Conservation (phyloP, 2,888 invertebrate species). For the Cheilosia pagana region DNA sequence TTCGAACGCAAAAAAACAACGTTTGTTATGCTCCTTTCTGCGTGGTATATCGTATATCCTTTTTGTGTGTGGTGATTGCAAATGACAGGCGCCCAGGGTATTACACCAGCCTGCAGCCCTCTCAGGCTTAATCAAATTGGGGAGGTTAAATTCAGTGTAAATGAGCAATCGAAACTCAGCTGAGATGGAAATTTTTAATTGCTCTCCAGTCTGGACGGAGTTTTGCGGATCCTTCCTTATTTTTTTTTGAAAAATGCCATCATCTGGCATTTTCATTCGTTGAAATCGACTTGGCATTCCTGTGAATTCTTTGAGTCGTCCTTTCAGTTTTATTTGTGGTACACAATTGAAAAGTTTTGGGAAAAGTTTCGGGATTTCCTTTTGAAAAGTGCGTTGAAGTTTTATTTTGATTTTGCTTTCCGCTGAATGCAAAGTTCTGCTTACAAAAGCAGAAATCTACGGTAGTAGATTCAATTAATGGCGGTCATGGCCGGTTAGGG, state of each 20-base stretch:
- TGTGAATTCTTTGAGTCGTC: slow-evolving; percentile 49
- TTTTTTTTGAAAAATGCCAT: slow-evolving; percentile 6
- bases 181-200: slow-evolving; percentile 73
- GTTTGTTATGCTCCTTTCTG: slow-evolving; percentile 41
- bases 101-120: neutral
- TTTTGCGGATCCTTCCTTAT: neutral
- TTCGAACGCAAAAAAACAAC: slow-evolving; percentile 14
- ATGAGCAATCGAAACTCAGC: slow-evolving; percentile 69
- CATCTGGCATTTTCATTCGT: slow-evolving; percentile 37
- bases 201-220: slow-evolving; percentile 37
- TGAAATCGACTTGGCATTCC: slow-evolving; percentile 6
- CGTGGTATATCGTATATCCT: slow-evolving; percentile 35
- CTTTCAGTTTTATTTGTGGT: slow-evolving; percentile 27
- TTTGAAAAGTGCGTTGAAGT: slow-evolving; percentile 35
- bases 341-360: slow-evolving; percentile 30
- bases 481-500: slow-evolving; percentile 31
- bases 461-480: slow-evolving; percentile 55
- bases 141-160: slow-evolving; percentile 70
- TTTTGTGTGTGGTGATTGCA: slow-evolving; percentile 59
- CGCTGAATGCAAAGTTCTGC: slow-evolving; percentile 48
- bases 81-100: slow-evolving; percentile 48
- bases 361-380: slow-evolving; percentile 32
- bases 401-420: slow-evolving; percentile 28
- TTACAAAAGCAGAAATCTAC: slow-evolving; percentile 21
- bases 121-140: slow-evolving; percentile 39